Conservation (phyloP, 2,797 vertebrate genomes). For the Loriculus beryllinus region DNA sequence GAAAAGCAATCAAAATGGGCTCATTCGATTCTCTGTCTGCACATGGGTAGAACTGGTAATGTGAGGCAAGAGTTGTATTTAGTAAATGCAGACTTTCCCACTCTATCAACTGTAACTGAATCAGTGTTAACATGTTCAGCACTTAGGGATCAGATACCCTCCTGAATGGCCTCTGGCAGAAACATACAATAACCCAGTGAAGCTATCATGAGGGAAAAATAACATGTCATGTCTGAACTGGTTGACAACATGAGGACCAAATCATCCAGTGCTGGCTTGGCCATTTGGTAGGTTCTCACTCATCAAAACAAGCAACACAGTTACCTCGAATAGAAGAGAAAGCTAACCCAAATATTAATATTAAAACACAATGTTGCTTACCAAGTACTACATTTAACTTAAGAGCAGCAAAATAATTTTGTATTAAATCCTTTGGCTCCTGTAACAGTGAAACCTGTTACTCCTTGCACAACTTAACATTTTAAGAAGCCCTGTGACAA, state of each 20-base stretch:
- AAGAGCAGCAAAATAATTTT: not conserved
- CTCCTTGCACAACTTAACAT: not conserved
- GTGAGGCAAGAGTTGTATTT: accelerated
- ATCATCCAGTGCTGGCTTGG: not conserved
- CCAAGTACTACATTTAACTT: not conserved
- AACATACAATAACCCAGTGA: not conserved
- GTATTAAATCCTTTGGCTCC: not conserved
- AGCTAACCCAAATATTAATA: not conserved
- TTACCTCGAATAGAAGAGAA: not conserved
- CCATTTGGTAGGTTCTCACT: not conserved
- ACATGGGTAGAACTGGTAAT: not conserved
- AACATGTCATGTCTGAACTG: not conserved
- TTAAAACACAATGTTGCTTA: not conserved
- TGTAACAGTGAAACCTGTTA: not conserved
- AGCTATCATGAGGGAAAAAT: not conserved
- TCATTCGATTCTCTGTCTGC: not conserved
- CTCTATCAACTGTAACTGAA: not conserved
- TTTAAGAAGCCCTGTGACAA: not conserved
- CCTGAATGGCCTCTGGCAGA: not conserved
- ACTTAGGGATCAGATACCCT: not conserved
- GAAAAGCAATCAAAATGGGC: not conserved
- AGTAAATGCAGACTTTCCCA: not conserved
- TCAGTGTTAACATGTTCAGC: not conserved
- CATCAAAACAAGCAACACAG: not conserved
- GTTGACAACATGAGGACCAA: not conserved